Base-by-base conservation (phyloP, 2,888 invertebrate genomes). In the Morinoia aosen region DNA sequence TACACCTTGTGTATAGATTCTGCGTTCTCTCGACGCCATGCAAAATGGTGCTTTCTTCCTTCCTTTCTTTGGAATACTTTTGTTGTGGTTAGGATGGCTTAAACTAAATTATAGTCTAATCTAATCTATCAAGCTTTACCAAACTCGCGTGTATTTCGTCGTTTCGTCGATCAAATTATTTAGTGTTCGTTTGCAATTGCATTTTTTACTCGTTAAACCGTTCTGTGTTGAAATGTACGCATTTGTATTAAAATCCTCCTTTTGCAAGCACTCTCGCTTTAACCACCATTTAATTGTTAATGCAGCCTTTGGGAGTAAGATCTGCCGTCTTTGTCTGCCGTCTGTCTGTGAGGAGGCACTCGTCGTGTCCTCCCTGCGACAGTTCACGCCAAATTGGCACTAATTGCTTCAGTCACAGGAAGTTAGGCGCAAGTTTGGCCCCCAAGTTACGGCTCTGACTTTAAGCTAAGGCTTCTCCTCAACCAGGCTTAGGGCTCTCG, bases 331-430 rank as follows among this genome's bases (percentile, higher is more conserved):
- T 8, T 76, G 76, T 76, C 76, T 33, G 76, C 25, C 76, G 8
- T 16, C 33, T 33, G 16, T 3, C 25, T 16, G 25, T 16, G 61
- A 61, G 61, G 76, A 76, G 76, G 33, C 76, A 76, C 76, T 76
- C 76, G 25, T 76, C 76, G 93, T 57, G 33, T 93, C 57, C 93
- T 93, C 93, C 93, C 57, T 48, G 48, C 57, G 57, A 93, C 56
- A 57, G 93, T 93, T 93, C 93, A 93, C 93, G 93, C 93, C 93
- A 93, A 93, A 93, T 93, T 93, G 93, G 93, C 93, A n/a, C 93
- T 93, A 93, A 93, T 93, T 93, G 93, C 93, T 93, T 93, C 93
- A 93, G 93, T 93, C 93, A 93, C 93, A 93, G 93, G 93, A 93
- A 93, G 93, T 93, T 93, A 93, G 93, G 1, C 93, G 93, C 93